Evolutionary conservation across 2,113 vertebrate genomes (phyloP).

Genomic region (Dipodomys merriami): DNA sequence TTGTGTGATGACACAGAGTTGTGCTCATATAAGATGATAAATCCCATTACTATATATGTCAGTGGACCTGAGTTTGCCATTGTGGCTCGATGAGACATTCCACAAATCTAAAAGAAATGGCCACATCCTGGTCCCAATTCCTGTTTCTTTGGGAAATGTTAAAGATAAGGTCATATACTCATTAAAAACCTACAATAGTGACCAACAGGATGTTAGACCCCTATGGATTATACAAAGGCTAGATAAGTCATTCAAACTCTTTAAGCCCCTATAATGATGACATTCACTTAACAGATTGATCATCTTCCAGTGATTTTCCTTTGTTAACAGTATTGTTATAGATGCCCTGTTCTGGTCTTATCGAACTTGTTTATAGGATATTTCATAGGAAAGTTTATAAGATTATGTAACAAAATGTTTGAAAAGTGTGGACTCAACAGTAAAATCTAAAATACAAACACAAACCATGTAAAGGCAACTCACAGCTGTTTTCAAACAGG

Average conservation of each 20-base stretch:
- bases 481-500: slow-evolving; percentile 72
- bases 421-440: not conserved
- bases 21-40: not conserved
- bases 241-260: not conserved
- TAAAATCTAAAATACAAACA: slow-evolving; percentile 16
- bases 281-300: not conserved
- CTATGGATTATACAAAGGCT: not conserved
- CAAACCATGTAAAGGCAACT: slow-evolving; percentile 12
- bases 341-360: not conserved
- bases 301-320: not conserved
- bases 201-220: not conserved
- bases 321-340: not conserved
- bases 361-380: slow-evolving; percentile 2
- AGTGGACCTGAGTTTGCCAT: not conserved
- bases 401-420: not conserved
- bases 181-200: not conserved
- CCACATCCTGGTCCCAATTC: not conserved
- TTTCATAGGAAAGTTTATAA: not conserved
- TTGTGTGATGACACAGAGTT: not conserved
- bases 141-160: not conserved
- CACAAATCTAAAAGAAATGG: slow-evolving; percentile 11
- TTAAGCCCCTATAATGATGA: not conserved
- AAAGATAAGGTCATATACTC: not conserved
- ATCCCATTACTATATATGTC: slow-evolving; percentile 17
- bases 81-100: not conserved